These are phyloP conservation scores for Cyanistes caeruleus DNA, from an alignment of 2,113 vertebrate species.

Conservation along the genomic window DNA sequence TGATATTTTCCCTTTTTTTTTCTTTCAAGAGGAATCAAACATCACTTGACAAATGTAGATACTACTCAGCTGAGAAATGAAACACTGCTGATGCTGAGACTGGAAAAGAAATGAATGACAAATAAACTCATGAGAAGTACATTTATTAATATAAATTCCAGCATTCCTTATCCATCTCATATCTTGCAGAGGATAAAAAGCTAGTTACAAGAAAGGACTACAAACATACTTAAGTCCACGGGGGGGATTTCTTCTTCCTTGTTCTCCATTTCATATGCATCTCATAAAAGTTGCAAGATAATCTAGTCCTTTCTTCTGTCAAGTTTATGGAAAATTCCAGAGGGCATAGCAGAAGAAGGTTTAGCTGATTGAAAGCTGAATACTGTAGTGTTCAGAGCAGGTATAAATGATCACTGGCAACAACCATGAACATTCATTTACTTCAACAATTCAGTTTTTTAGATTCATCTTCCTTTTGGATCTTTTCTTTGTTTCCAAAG, in stretches of 20 bases:
- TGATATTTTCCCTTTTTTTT: background rate
- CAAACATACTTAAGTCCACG: background rate
- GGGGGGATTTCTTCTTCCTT: background rate
- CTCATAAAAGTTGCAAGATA: background rate
- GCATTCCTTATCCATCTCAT: background rate
- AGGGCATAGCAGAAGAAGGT: background rate
- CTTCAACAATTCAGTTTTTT: background rate
- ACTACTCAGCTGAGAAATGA: background rate
- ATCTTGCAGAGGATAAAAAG: background rate
- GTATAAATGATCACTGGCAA: background rate
- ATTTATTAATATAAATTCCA: background rate
- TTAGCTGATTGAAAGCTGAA: background rate
- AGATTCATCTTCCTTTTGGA: background rate
- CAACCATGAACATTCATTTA: background rate
- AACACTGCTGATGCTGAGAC: background rate
- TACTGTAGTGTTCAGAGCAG: background rate
- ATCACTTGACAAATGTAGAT: background rate
- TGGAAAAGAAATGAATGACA: constrained; percentile 34
- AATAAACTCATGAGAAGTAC: background rate
- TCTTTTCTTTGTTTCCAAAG: background rate
- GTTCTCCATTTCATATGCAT: background rate
- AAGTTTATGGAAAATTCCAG: background rate
- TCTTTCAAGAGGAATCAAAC: background rate
- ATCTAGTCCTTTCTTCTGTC: background rate
- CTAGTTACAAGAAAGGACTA: background rate